phyloP scores from a whole-genome alignment of 2,888 invertebrate genomes.

The Buathra laborator region DNA sequence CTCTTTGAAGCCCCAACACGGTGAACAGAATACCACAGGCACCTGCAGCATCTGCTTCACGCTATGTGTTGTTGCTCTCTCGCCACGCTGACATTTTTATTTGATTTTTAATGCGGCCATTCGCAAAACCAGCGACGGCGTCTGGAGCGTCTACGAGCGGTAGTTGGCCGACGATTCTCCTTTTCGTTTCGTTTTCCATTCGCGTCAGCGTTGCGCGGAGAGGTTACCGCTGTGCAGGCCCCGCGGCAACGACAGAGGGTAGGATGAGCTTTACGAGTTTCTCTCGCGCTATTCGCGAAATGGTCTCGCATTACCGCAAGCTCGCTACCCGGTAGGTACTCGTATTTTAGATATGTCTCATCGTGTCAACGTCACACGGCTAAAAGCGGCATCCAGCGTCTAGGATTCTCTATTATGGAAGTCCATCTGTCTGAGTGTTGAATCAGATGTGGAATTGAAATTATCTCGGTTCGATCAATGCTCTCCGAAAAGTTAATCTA shows the following conservation, averaged over 20 bases:
- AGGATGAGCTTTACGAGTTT: constrained; percentile 60
- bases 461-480: neutral
- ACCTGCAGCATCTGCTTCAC: neutral
- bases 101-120: constrained; percentile 65
- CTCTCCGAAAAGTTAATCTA: no score
- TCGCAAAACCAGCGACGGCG: constrained; percentile 48
- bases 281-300: constrained; percentile 44
- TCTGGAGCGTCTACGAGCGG: constrained; percentile 35
- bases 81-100: constrained; percentile 60
- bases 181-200: constrained; percentile 2
- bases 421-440: neutral
- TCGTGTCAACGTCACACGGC: neutral
- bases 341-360: constrained; percentile 27
- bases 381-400: neutral
- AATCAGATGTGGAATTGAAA: neutral
- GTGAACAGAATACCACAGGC: neutral
- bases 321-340: constrained; percentile 8
- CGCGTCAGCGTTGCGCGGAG: neutral
- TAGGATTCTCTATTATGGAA: neutral
- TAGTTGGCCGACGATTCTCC: constrained; percentile 18
- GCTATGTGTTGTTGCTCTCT: neutral
- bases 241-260: constrained; percentile 1
- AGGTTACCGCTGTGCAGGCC: constrained; percentile 19
- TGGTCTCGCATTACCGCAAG: constrained; percentile 54
- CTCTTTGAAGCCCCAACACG: neutral